A percentile compares a stretch with the other conserved stretches of the same genome.
Conservation (phyloP, 1,140 invertebrate genomes). For the Maniola jurtina region DNA sequence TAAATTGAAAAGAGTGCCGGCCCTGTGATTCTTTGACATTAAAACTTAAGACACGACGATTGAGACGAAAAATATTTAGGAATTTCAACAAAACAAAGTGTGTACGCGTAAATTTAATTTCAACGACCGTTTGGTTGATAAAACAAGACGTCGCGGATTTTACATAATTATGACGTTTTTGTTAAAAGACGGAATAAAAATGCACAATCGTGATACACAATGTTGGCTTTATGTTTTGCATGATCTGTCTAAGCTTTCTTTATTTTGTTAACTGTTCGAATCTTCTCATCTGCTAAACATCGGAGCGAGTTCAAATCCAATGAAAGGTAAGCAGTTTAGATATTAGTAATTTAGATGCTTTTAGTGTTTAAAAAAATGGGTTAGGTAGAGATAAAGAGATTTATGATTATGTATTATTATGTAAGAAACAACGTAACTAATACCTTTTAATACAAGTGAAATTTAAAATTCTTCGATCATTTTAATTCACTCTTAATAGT, state of each 20-base stretch:
- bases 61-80: not conserved
- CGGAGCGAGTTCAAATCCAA: not conserved
- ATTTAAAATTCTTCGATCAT: too few species aligned
- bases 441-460: not conserved
- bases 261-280: conserved; percentile 30
- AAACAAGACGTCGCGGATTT: conserved; percentile 2
- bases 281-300: not conserved
- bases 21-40: conserved; percentile 25
- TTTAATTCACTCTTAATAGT: too few species aligned
- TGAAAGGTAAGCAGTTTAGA: conserved; percentile 9
- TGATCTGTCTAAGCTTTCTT: conserved; percentile 46
- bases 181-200: conserved; percentile 5
- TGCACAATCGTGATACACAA: conserved; percentile 16
- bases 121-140: not conserved
- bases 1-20: conserved; percentile 26
- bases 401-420: not conserved
- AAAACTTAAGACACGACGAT: not conserved
- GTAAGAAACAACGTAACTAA: not conserved
- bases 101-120: conserved; percentile 9
- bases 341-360: not conserved
- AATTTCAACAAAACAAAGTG: not conserved
- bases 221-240: conserved; percentile 44
- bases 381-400: not conserved
- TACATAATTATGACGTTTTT: conserved; percentile 1
- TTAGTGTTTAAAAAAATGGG: not conserved